A percentile compares a stretch with the other conserved stretches of the same genome.
Conservation (phyloP, 2,888 invertebrate genomes). For the Pelosia muscerda region DNA sequence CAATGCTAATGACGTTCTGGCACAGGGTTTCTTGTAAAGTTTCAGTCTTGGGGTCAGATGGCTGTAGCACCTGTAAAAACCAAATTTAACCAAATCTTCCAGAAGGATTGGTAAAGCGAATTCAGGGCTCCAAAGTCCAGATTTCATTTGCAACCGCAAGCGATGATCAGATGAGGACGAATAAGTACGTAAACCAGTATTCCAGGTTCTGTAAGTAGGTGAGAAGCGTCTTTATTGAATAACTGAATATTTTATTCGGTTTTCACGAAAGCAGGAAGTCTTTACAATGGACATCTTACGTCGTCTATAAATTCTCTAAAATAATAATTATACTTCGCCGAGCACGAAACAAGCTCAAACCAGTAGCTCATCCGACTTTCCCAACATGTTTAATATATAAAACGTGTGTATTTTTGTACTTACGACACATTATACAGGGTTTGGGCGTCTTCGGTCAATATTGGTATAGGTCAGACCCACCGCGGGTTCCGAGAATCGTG, state of each 20-base stretch:
- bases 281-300: no score
- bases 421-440: constrained; percentile 62
- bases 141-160: no score
- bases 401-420: constrained; percentile 64
- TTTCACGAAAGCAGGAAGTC: no score
- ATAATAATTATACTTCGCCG: background rate
- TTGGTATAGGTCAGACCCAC: constrained; percentile 75
- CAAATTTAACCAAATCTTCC: no score
- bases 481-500: constrained; percentile 66
- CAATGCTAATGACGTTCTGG: background rate
- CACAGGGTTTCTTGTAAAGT: background rate
- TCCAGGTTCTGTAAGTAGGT: background rate
- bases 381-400: constrained; percentile 38
- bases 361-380: constrained; percentile 26
- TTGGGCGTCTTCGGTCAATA: constrained; percentile 65
- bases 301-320: background rate
- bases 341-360: constrained; percentile 14
- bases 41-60: no score
- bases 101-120: no score
- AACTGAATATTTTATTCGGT: background rate
- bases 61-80: no score
- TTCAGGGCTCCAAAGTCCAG: no score
- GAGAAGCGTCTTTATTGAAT: no score
- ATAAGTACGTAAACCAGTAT: no score
- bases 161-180: no score